Evolutionary conservation across 1,140 invertebrate genomes (phyloP).

Genomic region (Xylocopa sonorina): DNA sequence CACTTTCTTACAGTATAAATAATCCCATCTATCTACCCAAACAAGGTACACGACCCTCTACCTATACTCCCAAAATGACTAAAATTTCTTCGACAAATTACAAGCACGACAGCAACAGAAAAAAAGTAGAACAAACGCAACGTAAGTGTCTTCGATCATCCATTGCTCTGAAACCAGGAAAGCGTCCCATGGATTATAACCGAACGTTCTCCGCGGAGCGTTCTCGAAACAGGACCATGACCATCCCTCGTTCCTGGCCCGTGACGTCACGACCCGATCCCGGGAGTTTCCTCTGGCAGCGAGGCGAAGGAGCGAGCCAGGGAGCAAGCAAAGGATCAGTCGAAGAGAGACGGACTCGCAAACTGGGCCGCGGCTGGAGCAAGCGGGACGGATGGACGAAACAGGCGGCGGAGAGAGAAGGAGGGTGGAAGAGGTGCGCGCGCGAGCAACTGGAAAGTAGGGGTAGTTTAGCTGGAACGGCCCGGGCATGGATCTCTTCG

Average conservation of each 20-base stretch:
- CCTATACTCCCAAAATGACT: no score
- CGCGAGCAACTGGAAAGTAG: slow-evolving; percentile 44
- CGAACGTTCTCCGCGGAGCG: not conserved
- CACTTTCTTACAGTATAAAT: no score
- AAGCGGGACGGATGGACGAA: not conserved
- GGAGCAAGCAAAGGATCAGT: slow-evolving; percentile 35
- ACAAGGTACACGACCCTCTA: no score
- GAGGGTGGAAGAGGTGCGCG: slow-evolving; percentile 21
- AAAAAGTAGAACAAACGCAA: no score
- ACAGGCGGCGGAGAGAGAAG: not conserved
- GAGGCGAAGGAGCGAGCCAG: slow-evolving; percentile 17
- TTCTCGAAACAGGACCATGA: slow-evolving; percentile 54
- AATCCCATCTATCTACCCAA: no score
- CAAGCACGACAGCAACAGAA: no score
- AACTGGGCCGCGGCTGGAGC: slow-evolving; percentile 42
- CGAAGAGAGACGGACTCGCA: slow-evolving; percentile 18
- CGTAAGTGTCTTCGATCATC: no score
- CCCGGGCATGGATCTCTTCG: slow-evolving; percentile 63
- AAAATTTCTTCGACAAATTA: no score
- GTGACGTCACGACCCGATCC: slow-evolving; percentile 58
- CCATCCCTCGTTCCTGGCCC: slow-evolving; percentile 32
- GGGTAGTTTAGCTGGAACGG: slow-evolving; percentile 67
- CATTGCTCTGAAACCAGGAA: not conserved
- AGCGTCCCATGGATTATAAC: not conserved
- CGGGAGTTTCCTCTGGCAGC: slow-evolving; percentile 58